These are phyloP conservation scores for Sterna hirundo DNA, from an alignment of 2,113 vertebrate genomes.

Conservation along the genomic window DNA sequence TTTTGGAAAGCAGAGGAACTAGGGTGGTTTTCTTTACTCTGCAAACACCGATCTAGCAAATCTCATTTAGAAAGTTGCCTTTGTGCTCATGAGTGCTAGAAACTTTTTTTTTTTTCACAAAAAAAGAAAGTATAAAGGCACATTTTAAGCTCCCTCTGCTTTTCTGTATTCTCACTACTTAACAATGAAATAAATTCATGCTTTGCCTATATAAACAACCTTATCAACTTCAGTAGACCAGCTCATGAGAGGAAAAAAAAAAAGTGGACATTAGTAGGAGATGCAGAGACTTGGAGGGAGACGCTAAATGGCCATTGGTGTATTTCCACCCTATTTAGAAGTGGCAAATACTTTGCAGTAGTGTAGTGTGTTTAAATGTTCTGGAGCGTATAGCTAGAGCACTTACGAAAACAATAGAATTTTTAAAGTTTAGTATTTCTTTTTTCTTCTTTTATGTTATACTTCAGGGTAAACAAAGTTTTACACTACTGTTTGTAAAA, in stretches of 20 bases:
- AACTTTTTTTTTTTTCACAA: background rate
- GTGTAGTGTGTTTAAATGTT: background rate
- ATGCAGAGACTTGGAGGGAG: background rate
- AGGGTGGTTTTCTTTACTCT: background rate
- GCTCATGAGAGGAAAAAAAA: background rate
- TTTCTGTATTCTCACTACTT: background rate
- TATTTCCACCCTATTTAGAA: background rate
- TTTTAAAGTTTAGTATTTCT: background rate
- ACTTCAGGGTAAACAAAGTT: background rate
- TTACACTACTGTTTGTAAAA: background rate
- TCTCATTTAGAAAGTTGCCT: background rate
- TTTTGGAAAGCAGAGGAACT: background rate
- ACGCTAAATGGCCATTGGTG: background rate
- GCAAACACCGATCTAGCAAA: background rate
- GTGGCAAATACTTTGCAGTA: background rate
- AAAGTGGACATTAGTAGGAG: background rate
- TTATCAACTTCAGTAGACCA: background rate
- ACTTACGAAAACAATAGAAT: background rate
- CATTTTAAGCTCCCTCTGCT: background rate
- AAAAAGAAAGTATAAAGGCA: background rate
- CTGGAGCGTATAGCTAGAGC: background rate
- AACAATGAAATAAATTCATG: background rate
- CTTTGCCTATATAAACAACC: background rate
- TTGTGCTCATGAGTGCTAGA: background rate
- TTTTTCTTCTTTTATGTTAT: background rate